A percentile compares a stretch with the other conserved stretches of the same genome.
Conservation (phyloP, 2,113 vertebrate species). For the Sphyrna mokarran region DNA sequence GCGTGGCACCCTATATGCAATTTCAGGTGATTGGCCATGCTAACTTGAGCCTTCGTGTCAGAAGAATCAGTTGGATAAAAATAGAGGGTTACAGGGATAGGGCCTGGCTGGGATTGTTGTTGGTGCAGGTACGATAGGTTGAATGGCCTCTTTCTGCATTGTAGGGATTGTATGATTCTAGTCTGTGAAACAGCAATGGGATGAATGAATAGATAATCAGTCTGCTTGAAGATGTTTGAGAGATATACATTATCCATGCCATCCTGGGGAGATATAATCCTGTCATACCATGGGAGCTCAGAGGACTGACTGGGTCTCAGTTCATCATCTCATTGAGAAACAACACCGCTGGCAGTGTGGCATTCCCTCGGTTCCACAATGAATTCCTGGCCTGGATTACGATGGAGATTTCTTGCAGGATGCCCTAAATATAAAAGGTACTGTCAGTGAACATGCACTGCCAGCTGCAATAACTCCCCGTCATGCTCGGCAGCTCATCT, state of each 20-base stretch:
- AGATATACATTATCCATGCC: neutral
- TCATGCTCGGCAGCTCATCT: neutral
- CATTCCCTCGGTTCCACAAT: neutral
- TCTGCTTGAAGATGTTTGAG: neutral
- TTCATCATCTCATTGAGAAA: neutral
- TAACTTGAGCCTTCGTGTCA: no score
- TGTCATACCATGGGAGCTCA: neutral
- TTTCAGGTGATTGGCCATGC: no score
- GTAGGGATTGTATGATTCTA: no score
- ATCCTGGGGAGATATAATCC: neutral
- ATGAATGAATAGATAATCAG: neutral
- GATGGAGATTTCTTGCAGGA: neutral
- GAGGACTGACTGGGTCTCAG: no score
- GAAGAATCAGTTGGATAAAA: no score
- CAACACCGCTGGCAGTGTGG: neutral
- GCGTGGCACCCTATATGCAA: no score
- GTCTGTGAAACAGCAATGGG: neutral
- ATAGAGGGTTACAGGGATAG: no score
- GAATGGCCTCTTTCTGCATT: no score
- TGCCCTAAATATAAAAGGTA: neutral
- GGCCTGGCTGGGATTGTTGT: no score
- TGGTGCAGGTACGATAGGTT: no score
- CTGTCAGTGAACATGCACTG: neutral
- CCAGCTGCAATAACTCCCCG: neutral
- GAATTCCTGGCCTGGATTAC: neutral